Evolutionary conservation across 2,113 vertebrate species (phyloP).

Genomic region (Pristiophorus japonicus): DNA sequence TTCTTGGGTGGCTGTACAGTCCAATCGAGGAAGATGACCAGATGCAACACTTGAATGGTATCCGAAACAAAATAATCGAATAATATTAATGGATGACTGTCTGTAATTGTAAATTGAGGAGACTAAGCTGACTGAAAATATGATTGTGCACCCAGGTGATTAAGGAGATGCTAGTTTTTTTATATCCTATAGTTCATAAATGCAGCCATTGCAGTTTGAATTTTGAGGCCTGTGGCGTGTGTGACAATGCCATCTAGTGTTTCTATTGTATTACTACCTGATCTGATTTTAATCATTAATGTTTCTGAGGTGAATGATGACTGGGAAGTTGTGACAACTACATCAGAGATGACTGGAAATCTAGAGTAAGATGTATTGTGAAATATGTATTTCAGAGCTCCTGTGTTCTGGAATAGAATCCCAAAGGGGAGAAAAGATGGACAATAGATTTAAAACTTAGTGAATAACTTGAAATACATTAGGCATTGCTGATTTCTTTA

Average conservation of each 20-base stretch:
- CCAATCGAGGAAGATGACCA: no score
- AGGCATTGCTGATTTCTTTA: not conserved
- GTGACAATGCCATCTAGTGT: not conserved
- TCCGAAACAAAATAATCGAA: not conserved
- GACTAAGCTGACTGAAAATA: not conserved
- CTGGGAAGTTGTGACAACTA: not conserved
- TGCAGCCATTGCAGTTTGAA: not conserved
- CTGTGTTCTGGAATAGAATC: no score
- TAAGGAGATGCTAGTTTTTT: not conserved
- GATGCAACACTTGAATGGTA: not conserved
- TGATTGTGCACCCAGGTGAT: not conserved
- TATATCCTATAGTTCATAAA: not conserved
- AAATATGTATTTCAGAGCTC: no score
- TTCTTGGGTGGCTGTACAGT: no score
- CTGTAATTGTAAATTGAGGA: not conserved
- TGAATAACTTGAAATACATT: no score
- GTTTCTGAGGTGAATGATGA: not conserved
- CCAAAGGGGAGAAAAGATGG: no score
- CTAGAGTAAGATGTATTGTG: not conserved
- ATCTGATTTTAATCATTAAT: not conserved
- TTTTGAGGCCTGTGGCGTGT: not conserved
- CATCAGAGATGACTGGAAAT: not conserved
- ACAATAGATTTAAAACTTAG: no score
- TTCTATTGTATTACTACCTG: not conserved
- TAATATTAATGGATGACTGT: not conserved